phyloP scores from a whole-genome alignment of 2,113 vertebrate species.

The Ibidorhyncha struthersii region DNA sequence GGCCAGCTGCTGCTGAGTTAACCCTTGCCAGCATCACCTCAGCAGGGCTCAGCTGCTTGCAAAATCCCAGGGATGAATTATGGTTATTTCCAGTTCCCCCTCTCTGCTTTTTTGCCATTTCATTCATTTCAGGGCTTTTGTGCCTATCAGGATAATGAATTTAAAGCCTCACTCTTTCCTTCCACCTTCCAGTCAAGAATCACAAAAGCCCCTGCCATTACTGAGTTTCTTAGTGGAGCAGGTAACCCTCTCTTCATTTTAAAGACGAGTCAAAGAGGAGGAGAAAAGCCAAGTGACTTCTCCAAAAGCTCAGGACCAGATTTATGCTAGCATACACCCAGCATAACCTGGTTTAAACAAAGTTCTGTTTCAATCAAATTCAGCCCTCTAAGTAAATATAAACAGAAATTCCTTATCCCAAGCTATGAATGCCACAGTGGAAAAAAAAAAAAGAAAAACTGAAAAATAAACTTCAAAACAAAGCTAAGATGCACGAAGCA shows the following conservation, averaged over 20 bases:
- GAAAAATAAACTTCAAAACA: neutral
- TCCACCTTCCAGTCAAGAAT: neutral
- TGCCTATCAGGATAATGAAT: neutral
- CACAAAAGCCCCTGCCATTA: accelerated
- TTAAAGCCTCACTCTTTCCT: neutral
- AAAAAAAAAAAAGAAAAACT: neutral
- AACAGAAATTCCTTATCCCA: neutral
- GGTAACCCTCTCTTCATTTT: neutral
- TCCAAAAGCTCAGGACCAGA: neutral
- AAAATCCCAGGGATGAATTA: neutral
- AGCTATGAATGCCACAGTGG: neutral
- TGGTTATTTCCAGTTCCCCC: neutral
- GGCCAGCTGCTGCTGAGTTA: constrained; percentile 70
- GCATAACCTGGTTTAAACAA: neutral
- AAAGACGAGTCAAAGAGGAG: neutral
- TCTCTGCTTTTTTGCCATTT: neutral
- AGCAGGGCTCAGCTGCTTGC: neutral
- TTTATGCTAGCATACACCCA: neutral
- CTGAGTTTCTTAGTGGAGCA: neutral
- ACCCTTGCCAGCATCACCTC: constrained; percentile 23
- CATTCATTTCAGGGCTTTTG: neutral
- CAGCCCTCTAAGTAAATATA: neutral
- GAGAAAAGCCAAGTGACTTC: neutral
- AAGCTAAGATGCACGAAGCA: neutral
- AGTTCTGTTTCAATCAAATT: neutral